Base-by-base conservation (phyloP, 2,888 invertebrate species). In the Himalopsyche tibetana region DNA sequence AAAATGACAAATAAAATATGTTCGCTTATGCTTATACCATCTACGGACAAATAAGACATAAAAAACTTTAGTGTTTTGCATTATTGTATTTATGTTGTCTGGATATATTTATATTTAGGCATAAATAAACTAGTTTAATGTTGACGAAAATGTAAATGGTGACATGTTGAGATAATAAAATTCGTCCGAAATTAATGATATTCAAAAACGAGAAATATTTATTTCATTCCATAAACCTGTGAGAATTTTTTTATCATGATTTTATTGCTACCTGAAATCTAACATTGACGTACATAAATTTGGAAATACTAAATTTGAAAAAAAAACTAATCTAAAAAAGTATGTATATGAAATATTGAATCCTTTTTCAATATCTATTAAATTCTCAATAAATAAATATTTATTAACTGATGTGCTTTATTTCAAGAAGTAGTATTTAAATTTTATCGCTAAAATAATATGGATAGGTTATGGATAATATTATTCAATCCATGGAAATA, bases 161-260 rank as follows among this genome's bases (percentile, higher is more conserved):
- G 74, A 74, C 74, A 74, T 15, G 74, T 74, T 74, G 74, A 74
- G 74, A 74, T 74, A 74, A 74, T 74, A 74, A 74, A 74, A 74
- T 74, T 74, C 74, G 36, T 74, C 38, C 15, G 11, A 36, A 74
- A 28, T 74, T 74, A 74, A 74, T 74, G 74, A 74, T 74, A 36
- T 36, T 74, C 28, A 38, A 36, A 74, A 51, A 74, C 74, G 74
- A 74, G 28, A 74, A 74, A 74, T 74, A 74, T 74, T 74, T 74
- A 74, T 74, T 74, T 74, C 38, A 74, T 74, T 74, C 74, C 74
- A 74, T 36, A 36, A 74, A 74, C 74, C 74, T 36, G 74, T 19
- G 74, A 38, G 12, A 36, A 74, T 74, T 74, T 74, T 51, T 51
- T 51, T 15, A 51, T 51, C 51, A 15, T 51, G 15, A 51, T 51